phyloP scores from a whole-genome alignment of 2,113 vertebrate species.

The Gobius niger region DNA sequence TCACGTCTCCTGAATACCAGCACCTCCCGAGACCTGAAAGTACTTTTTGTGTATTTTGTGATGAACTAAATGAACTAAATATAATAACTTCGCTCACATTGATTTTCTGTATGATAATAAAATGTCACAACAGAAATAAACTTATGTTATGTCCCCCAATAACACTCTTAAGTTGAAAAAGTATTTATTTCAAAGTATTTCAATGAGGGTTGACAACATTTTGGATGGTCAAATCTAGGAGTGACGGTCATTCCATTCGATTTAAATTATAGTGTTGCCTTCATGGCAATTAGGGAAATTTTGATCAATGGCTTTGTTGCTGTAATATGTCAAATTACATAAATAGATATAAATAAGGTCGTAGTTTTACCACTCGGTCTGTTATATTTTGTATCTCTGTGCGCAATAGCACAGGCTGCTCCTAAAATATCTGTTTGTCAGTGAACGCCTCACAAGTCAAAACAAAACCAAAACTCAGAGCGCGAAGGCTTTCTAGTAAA shows the following conservation, averaged over 20 bases:
- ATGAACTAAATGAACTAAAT: no score
- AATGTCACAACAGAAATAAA: no score
- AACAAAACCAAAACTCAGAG: neutral
- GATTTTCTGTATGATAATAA: no score
- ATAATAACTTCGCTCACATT: no score
- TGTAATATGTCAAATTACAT: neutral
- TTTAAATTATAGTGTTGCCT: neutral
- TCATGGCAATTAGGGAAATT: neutral
- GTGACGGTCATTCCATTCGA: no score
- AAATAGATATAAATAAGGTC: neutral
- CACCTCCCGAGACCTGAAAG: no score
- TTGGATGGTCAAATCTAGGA: neutral
- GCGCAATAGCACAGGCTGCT: neutral
- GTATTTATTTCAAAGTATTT: no score
- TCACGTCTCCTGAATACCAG: no score
- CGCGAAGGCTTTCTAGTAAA: neutral
- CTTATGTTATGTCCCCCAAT: no score
- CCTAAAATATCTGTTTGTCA: neutral
- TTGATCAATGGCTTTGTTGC: neutral
- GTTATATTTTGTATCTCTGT: neutral
- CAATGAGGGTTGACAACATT: no score
- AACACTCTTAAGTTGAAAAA: no score
- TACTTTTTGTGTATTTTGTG: no score
- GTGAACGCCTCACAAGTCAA: conserved; percentile 24
- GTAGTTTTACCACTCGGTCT: neutral